Evolutionary conservation across 2,888 invertebrate species (phyloP), one percentile per base, ranked within the genome.

Genomic region (Epistrophe eligans): DNA sequence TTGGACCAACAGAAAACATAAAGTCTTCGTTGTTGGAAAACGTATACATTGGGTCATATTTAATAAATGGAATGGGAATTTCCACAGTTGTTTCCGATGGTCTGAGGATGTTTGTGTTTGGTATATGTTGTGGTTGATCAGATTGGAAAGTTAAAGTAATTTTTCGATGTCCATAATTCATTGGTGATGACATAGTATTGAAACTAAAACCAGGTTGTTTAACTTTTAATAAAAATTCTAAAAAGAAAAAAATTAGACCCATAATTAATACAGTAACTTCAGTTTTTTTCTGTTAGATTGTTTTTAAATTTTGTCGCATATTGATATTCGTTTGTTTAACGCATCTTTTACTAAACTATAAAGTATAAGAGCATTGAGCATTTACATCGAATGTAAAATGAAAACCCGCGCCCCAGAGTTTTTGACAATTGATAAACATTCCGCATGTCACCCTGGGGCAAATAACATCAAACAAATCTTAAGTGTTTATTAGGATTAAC

Each of bases 1-100:
- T 15, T 35, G 48, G 67, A 19, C 67, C 50, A 50, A 50, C 67
- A 6, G 50, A 17, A 67, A 67, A 50, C 35, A 19, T n/a, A 50
- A 48, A 66, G 5, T 17, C 48, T 32, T 66, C 48, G 2, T n/a
- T 45, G 2, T n/a, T 45, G 0, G 43, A 66, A 35, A n/a, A 32
- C 5, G 19, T 35, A 8, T 2, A 9, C 2, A 28, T n/a, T 9
- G 7, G 28, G 13, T 43, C 15, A 43, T 40, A 11, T 40, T 17
- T 45, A 11, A 1, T 6, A 3, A 32, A 6, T 28, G 24, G 13
- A 1, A 64, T 8, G 7, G 66, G 66, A 32, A 66, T 8, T 48
- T 66, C 66, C 3, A 66, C 32, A 45, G 48, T 35, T 4, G 66
- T 66, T 28, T 45, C 43, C 0, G 7, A 7, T 35, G 10, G 48